These are phyloP conservation scores for Xenopus borealis DNA, from an alignment of 2,113 vertebrate genomes.

Conservation along the genomic window DNA sequence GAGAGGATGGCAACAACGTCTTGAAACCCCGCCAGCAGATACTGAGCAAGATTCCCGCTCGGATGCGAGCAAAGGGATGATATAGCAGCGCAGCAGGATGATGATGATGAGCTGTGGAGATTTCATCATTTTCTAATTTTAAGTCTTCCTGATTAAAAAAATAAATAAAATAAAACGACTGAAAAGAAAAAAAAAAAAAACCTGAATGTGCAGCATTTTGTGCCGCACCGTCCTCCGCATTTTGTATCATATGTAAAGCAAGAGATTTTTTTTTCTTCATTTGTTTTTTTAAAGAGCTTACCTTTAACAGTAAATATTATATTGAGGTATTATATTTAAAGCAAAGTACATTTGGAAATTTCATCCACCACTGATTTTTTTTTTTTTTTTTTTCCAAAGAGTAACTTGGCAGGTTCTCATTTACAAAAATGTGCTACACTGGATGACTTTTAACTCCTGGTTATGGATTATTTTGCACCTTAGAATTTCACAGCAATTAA, in stretches of 20 bases:
- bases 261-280: slow-evolving; percentile 65
- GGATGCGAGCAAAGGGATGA: slow-evolving; percentile 49
- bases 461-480: slow-evolving; percentile 60
- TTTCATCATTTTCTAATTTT: slow-evolving; percentile 75
- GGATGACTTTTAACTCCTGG: slow-evolving; percentile 60
- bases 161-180: slow-evolving; percentile 16
- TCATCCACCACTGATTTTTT: slow-evolving; percentile 67
- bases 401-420: slow-evolving; percentile 72
- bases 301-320: slow-evolving; percentile 76
- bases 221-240: slow-evolving; percentile 72
- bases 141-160: slow-evolving; percentile 86
- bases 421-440: slow-evolving; percentile 75
- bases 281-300: slow-evolving; percentile 73
- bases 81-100: slow-evolving; percentile 61
- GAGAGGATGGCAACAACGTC: too few species aligned
- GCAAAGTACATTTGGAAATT: slow-evolving; percentile 62
- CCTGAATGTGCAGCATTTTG: slow-evolving; percentile 58
- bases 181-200: background rate
- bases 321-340: slow-evolving; percentile 72
- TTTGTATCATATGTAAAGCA: slow-evolving; percentile 82
- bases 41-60: slow-evolving; percentile 45
- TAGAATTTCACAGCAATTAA: slow-evolving; percentile 61
- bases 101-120: slow-evolving; percentile 61
- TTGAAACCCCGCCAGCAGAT: too few species aligned
- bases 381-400: slow-evolving; percentile 59